Evolutionary conservation across 2,797 vertebrate species (phyloP), one percentile per base, ranked within the genome.

Genomic region (Esox lucius): DNA sequence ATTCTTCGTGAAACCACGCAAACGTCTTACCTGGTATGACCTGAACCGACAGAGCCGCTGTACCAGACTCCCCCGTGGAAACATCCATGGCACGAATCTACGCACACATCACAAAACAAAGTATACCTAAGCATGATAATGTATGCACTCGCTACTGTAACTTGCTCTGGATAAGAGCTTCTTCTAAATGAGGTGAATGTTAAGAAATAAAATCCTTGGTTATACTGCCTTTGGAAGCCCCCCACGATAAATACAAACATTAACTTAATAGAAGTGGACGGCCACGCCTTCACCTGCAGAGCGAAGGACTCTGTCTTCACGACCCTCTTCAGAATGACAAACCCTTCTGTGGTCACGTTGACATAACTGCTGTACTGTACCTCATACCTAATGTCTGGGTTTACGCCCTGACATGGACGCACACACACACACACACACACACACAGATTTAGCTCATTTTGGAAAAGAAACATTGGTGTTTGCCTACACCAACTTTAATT

Each of bases 281-380:
- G 5, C 19, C 19, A n/a, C 51, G 56, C 48, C 39, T 42, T 85
- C 81, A 90, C 94, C 90, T 94, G 91, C 28, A 94, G 87, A 0
- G 92, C 89, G 1, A 94, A 92, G 13, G 91, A 91, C 1, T 92
- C 91, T 0, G 92, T 89, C 67, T 89, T 83, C 78, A 97, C 91
- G 0, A 88, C 71, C 35, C 74, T 72, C 0, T 94, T 94, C 48
- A 95, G 92, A 83, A 96, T 85, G 80, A 97, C 88, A 35, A 95
- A 92, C 2, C 96, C 96, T 0, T 96, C 95, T 1, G 75, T 86
- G 22, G 95, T 96, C 68, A 95, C 87, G 0, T 86, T 94, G 81
- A 97, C 96, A 15, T 95, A 91, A 0, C 89, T 94, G 92, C 93
- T 96, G 90, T 95, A 95, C 80, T 92, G 90, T 70, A 97, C 91